Percentiles rank a stretch among this genome's conserved stretches.
Conservation (phyloP, 2,888 invertebrate genomes). For the Dynastes tityus region DNA sequence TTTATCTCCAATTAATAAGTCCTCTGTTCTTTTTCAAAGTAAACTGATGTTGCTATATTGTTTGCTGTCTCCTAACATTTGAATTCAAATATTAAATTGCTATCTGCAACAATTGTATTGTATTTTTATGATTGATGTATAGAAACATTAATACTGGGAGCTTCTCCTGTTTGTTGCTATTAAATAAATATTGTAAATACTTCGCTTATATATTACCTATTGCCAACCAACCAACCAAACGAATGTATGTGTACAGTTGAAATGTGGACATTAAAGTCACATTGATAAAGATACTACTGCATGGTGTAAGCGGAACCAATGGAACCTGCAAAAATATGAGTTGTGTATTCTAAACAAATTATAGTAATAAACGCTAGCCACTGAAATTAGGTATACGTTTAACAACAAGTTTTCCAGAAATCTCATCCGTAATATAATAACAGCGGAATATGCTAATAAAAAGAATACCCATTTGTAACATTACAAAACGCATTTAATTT, state of each 20-base stretch:
- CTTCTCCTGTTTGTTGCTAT: too few relatives aligned
- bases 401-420: background rate
- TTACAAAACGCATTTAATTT: too few relatives aligned
- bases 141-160: too few relatives aligned
- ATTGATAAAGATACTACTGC: conserved; percentile 89
- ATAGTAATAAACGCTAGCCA: background rate
- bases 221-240: conserved; percentile 88
- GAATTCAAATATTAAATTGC: too few relatives aligned
- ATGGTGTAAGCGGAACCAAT: conserved; percentile 87
- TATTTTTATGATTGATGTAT: too few relatives aligned
- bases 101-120: too few relatives aligned
- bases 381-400: background rate
- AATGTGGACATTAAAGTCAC: conserved; percentile 93
- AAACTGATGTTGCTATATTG: too few relatives aligned
- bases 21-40: too few relatives aligned
- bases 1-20: too few relatives aligned
- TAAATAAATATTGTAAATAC: background rate
- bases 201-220: conserved; percentile 74
- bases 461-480: background rate
- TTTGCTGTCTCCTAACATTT: too few relatives aligned
- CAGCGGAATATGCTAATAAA: too few relatives aligned
- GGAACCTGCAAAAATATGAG: conserved; percentile 78
- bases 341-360: background rate
- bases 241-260: conserved; percentile 88
- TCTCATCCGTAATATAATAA: too few relatives aligned